phyloP scores from a whole-genome alignment of 2,888 invertebrate species.

The Scaptodrosophila latifasciaeformis region DNA sequence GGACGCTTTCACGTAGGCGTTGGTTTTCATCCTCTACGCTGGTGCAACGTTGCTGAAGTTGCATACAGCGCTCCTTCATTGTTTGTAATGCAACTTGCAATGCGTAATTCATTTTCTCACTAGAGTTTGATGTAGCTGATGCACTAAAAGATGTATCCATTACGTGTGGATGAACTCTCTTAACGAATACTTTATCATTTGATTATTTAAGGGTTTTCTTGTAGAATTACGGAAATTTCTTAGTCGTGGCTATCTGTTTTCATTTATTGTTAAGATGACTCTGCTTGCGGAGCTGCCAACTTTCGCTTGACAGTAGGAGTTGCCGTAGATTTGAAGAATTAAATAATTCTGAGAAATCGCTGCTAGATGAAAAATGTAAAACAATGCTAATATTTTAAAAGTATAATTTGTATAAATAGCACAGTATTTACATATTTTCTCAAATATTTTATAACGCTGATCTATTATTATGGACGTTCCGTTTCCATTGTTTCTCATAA shows the following conservation, averaged over 20 bases:
- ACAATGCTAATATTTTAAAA: background rate
- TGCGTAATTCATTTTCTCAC: constrained; percentile 50
- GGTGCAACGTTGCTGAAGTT: constrained; percentile 83
- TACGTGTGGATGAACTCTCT: background rate
- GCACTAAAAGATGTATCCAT: constrained; percentile 36
- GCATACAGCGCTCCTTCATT: constrained; percentile 87
- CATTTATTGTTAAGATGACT: constrained; percentile 15
- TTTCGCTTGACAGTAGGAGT: background rate
- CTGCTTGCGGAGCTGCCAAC: background rate
- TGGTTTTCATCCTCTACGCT: constrained; percentile 86
- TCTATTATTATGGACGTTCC: too few relatives aligned
- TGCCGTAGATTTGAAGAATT: too few relatives aligned
- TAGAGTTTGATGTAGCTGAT: constrained; percentile 10
- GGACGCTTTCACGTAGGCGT: constrained; percentile 75
- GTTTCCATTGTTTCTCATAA: too few relatives aligned
- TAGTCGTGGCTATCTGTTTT: constrained; percentile 24
- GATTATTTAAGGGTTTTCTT: background rate
- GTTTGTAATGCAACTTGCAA: constrained; percentile 86
- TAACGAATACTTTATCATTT: background rate
- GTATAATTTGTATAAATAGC: too few relatives aligned
- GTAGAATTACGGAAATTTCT: constrained; percentile 7
- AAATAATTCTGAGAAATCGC: too few relatives aligned
- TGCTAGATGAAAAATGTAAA: background rate
- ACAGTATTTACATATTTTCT: too few relatives aligned
- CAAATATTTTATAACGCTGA: background rate